Evolutionary conservation across 1,140 invertebrate genomes (phyloP).

Genomic region (Macrobrachium nipponense): DNA sequence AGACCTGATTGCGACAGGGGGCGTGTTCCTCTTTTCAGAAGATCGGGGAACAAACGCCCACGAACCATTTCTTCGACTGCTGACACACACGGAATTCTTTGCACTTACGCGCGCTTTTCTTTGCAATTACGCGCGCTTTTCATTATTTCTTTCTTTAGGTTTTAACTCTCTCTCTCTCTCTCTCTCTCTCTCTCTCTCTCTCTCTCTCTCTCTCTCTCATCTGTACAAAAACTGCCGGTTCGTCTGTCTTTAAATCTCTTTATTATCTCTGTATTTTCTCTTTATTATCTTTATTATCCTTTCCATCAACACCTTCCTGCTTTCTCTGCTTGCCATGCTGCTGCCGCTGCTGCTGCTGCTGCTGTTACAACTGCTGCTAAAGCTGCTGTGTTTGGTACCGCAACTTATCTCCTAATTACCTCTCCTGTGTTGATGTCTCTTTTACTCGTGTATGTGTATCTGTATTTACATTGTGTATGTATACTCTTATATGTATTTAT

Average conservation of each 20-base stretch:
- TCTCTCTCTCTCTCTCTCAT: neutral
- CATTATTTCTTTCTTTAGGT: too few relatives aligned
- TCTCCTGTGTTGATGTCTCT: neutral
- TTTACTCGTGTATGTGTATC: neutral
- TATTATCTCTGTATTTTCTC: neutral
- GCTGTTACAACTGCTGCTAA: too few relatives aligned
- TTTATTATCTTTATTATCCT: neutral
- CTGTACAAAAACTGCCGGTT: neutral
- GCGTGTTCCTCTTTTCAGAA: too few relatives aligned
- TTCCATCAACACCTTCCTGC: neutral
- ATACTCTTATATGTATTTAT: neutral
- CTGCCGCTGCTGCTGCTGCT: neutral
- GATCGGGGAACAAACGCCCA: neutral
- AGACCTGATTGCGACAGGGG: too few relatives aligned
- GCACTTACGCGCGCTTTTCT: too few relatives aligned
- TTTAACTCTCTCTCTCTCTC: neutral
- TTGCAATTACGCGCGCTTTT: too few relatives aligned
- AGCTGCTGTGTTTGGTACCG: too few relatives aligned
- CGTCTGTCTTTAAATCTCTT: neutral
- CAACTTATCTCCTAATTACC: too few relatives aligned
- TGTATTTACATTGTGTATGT: neutral
- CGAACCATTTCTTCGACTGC: too few relatives aligned
- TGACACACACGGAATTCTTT: too few relatives aligned
- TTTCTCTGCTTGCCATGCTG: neutral
- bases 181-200: slow-evolving; percentile 4